A percentile compares a stretch with the other conserved stretches of the same genome.
Evolutionary conservation across 1,140 invertebrate genomes (phyloP).

Genomic region (Neodiprion virginianus): DNA sequence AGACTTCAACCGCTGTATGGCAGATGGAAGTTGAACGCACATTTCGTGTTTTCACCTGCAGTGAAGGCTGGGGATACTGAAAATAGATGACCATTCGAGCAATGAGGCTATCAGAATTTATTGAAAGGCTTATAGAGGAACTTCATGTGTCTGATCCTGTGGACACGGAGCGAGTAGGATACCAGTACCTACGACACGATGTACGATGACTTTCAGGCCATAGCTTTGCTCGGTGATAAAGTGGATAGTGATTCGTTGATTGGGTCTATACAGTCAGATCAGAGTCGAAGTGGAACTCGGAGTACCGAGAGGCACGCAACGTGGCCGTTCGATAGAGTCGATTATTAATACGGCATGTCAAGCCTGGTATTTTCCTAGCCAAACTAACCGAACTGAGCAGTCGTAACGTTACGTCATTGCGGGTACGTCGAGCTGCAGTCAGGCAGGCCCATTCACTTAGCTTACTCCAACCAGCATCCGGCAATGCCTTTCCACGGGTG

Average conservation of each 20-base stretch:
- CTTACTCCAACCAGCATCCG: background rate
- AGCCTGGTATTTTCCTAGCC: background rate
- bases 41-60: no score
- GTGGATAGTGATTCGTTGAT: background rate
- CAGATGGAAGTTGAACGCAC: no score
- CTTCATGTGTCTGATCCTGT: no score
- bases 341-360: background rate
- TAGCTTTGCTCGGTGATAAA: background rate
- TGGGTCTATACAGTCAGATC: background rate
- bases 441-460: background rate
- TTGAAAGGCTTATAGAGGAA: no score
- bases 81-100: no score
- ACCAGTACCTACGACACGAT: background rate
- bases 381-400: background rate
- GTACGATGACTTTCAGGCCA: background rate
- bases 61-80: no score
- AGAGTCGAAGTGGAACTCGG: background rate
- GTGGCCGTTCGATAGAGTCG: background rate
- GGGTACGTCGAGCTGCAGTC: background rate
- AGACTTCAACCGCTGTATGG: no score
- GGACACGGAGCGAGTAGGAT: no score
- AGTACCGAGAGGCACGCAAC: background rate
- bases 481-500: slow-evolving; percentile 1
- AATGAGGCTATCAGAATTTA: no score
- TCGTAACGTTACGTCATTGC: background rate